These are phyloP conservation scores for Melikaiella ostensackeni DNA, from an alignment of 2,888 invertebrate genomes.

Conservation along the genomic window DNA sequence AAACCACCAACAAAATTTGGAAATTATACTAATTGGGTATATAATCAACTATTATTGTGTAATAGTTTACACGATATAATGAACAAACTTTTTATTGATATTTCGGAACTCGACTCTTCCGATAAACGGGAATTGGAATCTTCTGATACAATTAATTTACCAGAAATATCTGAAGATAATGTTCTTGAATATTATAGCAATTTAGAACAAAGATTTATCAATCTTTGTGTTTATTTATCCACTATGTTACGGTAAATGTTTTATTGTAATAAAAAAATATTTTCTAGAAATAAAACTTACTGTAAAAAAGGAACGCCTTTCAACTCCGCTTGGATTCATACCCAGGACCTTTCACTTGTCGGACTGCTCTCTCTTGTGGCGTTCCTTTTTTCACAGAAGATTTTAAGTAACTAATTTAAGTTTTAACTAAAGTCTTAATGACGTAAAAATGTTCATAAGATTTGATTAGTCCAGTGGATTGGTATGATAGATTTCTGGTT, in stretches of 20 bases:
- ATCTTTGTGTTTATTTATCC: slow-evolving; percentile 68
- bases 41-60: slow-evolving; percentile 67
- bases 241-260: slow-evolving; percentile 58
- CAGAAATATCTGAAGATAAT: slow-evolving; percentile 62
- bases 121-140: slow-evolving; percentile 22
- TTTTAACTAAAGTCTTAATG: no score
- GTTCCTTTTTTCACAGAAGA: no score
- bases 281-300: no score
- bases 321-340: no score
- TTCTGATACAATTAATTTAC: slow-evolving; percentile 58
- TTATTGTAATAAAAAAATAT: background rate
- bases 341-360: no score
- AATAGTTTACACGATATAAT: slow-evolving; percentile 69
- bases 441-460: no score
- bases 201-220: slow-evolving; percentile 66
- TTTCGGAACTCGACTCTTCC: slow-evolving; percentile 57
- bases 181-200: slow-evolving; percentile 64
- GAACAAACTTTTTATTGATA: slow-evolving; percentile 66
- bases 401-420: no score
- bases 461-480: no score
- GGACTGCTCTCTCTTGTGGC: no score
- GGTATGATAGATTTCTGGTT: no score
- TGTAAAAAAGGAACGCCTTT: no score
- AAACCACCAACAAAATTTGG: slow-evolving; percentile 61
- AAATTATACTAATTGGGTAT: slow-evolving; percentile 59